phyloP scores from a whole-genome alignment of 2,888 invertebrate genomes.

The Strigamia maritima region DNA sequence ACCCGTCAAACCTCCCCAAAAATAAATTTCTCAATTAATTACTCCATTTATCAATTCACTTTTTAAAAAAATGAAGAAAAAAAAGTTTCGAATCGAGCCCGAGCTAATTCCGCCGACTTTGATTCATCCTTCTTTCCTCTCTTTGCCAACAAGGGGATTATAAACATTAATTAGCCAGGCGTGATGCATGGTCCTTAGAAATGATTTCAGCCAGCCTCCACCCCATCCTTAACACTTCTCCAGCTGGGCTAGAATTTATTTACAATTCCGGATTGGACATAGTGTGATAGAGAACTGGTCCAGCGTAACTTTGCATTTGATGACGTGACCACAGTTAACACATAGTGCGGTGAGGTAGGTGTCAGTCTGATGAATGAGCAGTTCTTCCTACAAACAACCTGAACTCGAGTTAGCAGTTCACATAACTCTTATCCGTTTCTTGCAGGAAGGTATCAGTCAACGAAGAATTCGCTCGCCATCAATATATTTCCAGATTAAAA shows the following conservation, averaged over 20 bases:
- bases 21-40: neutral
- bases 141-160: conserved; percentile 27
- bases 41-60: conserved; percentile 10
- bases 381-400: conserved; percentile 24
- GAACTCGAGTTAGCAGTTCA: neutral
- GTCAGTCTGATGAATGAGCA: conserved; percentile 21
- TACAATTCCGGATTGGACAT: neutral
- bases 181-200: conserved; percentile 17
- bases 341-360: neutral
- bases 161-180: conserved; percentile 26
- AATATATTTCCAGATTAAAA: neutral
- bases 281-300: neutral
- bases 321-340: conserved; percentile 7
- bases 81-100: conserved; percentile 12
- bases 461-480: neutral
- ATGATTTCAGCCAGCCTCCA: neutral
- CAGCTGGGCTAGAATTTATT: neutral
- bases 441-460: conserved; percentile 26
- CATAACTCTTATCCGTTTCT: conserved; percentile 3
- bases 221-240: neutral
- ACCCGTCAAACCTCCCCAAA: neutral
- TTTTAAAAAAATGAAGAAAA: neutral
- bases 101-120: neutral
- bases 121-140: conserved; percentile 21
- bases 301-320: conserved; percentile 25